phyloP scores from a whole-genome alignment of 1,140 invertebrate species.

The Drosophila gunungcola region DNA sequence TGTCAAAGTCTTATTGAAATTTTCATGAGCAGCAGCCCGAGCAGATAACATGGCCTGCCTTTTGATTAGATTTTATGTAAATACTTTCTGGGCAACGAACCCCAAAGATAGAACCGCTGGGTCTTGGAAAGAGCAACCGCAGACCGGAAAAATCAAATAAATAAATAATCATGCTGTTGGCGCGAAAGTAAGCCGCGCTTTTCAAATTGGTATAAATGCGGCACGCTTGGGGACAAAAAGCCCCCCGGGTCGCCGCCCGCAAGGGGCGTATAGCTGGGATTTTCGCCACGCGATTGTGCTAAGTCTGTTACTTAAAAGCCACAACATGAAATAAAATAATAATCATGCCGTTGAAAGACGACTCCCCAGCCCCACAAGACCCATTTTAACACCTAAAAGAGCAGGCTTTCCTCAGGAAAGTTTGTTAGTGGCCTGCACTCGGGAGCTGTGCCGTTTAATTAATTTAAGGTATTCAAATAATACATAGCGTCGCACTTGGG shows the following conservation, averaged over 20 bases:
- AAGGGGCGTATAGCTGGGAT: conserved; percentile 6
- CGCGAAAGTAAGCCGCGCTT: conserved; percentile 68
- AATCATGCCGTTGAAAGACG: conserved; percentile 60
- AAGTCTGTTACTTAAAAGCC: conserved; percentile 41
- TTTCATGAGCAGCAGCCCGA: conserved; percentile 66
- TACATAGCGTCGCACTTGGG: conserved; percentile 65
- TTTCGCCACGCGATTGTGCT: conserved; percentile 22
- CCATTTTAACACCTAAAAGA: conserved; percentile 11
- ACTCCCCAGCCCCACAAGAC: conserved; percentile 4
- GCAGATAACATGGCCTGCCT: conserved; percentile 72
- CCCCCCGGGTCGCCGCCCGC: conserved; percentile 6
- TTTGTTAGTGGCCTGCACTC: conserved; percentile 47
- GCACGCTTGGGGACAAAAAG: conserved; percentile 52
- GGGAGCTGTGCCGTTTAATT: conserved; percentile 75
- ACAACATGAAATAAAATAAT: conserved; percentile 47
- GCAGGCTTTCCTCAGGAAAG: conserved; percentile 22
- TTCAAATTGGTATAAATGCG: conserved; percentile 80
- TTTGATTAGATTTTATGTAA: conserved; percentile 82
- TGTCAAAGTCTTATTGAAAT: conserved; percentile 67
- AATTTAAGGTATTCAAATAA: conserved; percentile 79
- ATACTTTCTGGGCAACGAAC: conserved; percentile 56
- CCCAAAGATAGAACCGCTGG: conserved; percentile 11
- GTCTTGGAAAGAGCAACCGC: conserved; percentile 11
- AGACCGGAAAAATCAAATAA: conserved; percentile 73
- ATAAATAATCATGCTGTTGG: conserved; percentile 75